Conservation (phyloP, 2,888 invertebrate genomes). For the Mayetiola destructor region DNA sequence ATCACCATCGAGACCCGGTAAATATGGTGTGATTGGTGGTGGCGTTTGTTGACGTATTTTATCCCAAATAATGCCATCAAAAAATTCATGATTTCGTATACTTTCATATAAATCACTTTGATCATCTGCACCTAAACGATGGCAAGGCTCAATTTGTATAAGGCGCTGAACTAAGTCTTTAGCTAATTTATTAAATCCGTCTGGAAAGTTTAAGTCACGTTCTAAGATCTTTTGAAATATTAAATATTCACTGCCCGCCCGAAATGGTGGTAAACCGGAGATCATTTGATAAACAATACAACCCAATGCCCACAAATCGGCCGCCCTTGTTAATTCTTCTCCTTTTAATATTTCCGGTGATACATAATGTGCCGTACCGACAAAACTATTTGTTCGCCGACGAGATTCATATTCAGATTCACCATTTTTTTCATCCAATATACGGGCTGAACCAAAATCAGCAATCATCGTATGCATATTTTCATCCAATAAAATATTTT, state of each 20-base stretch:
- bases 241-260: conserved; percentile 82
- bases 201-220: conserved; percentile 81
- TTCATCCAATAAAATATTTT: conserved; percentile 90
- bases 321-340: conserved; percentile 57
- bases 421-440: conserved; percentile 39
- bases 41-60: conserved; percentile 61
- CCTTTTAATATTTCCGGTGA: conserved; percentile 89
- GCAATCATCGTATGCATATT: conserved; percentile 93
- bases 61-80: conserved; percentile 69
- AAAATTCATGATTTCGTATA: conserved; percentile 77
- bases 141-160: conserved; percentile 62
- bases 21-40: conserved; percentile 66
- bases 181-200: conserved; percentile 75
- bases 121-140: conserved; percentile 72
- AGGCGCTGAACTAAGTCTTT: conserved; percentile 76
- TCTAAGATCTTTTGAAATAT: conserved; percentile 91
- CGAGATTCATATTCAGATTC: conserved; percentile 26
- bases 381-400: conserved; percentile 69
- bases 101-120: conserved; percentile 56
- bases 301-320: conserved; percentile 95
- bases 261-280: conserved; percentile 82
- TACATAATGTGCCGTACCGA: conserved; percentile 97
- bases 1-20: conserved; percentile 53
- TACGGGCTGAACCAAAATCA: conserved; percentile 94
- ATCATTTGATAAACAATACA: conserved; percentile 97